A percentile compares a stretch with the other conserved stretches of the same genome.
Conservation (phyloP, 2,113 vertebrate genomes). For the Panthera uncia region DNA sequence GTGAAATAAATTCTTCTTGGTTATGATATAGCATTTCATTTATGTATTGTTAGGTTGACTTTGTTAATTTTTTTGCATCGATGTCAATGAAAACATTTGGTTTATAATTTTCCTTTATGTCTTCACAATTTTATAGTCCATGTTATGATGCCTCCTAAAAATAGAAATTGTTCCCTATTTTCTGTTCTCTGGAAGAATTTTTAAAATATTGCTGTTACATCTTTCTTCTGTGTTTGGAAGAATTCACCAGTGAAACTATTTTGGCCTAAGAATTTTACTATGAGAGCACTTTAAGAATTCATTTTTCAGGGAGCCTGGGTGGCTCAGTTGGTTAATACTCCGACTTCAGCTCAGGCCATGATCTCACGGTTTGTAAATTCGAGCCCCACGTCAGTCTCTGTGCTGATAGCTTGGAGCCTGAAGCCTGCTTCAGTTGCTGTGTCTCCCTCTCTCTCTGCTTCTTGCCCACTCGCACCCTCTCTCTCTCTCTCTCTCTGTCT, state of each 20-base stretch:
- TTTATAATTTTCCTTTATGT: background rate
- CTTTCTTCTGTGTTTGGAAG: constrained; percentile 16
- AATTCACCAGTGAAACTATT: background rate
- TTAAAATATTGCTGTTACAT: background rate
- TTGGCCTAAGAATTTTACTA: background rate
- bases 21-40: background rate
- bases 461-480: too few species aligned
- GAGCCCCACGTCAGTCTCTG: too few species aligned
- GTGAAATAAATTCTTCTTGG: background rate
- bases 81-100: background rate
- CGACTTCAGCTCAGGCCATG: too few species aligned
- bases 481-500: too few species aligned
- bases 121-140: background rate
- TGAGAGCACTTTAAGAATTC: background rate
- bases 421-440: too few species aligned
- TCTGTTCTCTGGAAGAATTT: background rate
- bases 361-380: too few species aligned
- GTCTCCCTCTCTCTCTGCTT: too few species aligned
- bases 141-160: background rate
- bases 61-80: constrained; percentile 3
- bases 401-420: too few species aligned
- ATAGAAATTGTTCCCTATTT: background rate
- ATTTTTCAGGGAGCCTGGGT: too few species aligned
- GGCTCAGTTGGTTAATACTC: too few species aligned
- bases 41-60: background rate